Conservation (phyloP, 2,113 vertebrate species). For the Mellivora capensis region DNA sequence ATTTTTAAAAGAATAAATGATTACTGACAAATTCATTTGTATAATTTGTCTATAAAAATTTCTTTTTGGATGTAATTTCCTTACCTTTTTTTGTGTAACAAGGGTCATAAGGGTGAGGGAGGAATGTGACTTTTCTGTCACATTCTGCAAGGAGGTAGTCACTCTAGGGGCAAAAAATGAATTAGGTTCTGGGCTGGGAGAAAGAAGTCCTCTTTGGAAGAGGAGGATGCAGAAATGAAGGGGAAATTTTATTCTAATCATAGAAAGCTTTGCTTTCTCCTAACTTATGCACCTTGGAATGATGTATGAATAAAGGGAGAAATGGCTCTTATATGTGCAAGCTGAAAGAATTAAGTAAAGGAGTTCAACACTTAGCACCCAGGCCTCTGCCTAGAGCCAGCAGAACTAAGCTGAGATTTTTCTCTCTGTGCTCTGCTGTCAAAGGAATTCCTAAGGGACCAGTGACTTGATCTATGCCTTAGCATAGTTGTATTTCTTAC, state of each 20-base stretch:
- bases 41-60: not conserved
- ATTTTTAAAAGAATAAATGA: not conserved
- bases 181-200: not conserved
- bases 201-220: not conserved
- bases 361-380: not conserved
- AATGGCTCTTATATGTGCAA: not conserved
- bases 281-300: not conserved
- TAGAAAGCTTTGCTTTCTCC: not conserved
- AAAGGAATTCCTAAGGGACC: not conserved
- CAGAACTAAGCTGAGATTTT: not conserved
- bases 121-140: not conserved
- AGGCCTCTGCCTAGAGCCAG: not conserved
- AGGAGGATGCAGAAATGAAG: not conserved
- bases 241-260: not conserved
- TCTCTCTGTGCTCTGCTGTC: not conserved
- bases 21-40: not conserved
- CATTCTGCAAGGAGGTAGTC: not conserved
- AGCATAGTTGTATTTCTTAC: not conserved
- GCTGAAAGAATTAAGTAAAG: not conserved
- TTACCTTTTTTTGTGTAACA: not conserved
- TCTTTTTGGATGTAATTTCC: not conserved
- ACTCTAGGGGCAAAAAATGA: not conserved
- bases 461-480: not conserved
- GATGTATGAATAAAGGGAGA: not conserved
- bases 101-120: not conserved